Percentiles rank a stretch among this genome's conserved stretches.
Conservation (phyloP, 2,797 vertebrate genomes). For the Cercopithecus neglectus region DNA sequence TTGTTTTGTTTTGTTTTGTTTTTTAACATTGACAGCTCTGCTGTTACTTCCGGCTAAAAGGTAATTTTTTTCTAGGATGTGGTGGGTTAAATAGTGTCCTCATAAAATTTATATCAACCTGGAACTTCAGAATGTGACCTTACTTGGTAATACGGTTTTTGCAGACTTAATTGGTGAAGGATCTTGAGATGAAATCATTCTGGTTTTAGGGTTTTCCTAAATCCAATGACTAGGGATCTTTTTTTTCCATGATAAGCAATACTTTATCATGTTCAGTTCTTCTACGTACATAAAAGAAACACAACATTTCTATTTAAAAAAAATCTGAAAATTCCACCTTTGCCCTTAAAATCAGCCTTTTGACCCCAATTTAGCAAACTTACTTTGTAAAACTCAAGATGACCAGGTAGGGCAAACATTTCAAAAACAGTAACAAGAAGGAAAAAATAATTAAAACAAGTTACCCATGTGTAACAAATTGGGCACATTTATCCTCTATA, state of each 20-base stretch:
- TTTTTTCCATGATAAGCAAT: neutral
- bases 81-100: neutral
- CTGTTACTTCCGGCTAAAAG: neutral
- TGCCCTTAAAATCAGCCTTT: constrained; percentile 36
- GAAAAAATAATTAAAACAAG: constrained; percentile 39
- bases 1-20: neutral
- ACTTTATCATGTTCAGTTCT: constrained; percentile 4
- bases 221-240: neutral
- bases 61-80: neutral
- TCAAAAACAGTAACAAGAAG: constrained; percentile 25
- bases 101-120: neutral
- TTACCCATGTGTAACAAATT: constrained; percentile 94
- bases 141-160: constrained; percentile 5
- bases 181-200: neutral
- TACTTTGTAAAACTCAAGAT: constrained; percentile 48
- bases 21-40: neutral
- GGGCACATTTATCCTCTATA: constrained; percentile 93
- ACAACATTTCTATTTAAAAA: constrained; percentile 10
- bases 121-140: neutral
- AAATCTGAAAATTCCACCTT: constrained; percentile 35
- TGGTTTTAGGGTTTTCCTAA: neutral
- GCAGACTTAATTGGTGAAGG: neutral
- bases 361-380: neutral
- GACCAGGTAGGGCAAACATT: constrained; percentile 3
- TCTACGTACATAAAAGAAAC: constrained; percentile 28